A percentile compares a stretch with the other conserved stretches of the same genome.
These are phyloP conservation scores for Brachymystax lenok DNA, from an alignment of 2,797 vertebrate species.

Conservation along the genomic window DNA sequence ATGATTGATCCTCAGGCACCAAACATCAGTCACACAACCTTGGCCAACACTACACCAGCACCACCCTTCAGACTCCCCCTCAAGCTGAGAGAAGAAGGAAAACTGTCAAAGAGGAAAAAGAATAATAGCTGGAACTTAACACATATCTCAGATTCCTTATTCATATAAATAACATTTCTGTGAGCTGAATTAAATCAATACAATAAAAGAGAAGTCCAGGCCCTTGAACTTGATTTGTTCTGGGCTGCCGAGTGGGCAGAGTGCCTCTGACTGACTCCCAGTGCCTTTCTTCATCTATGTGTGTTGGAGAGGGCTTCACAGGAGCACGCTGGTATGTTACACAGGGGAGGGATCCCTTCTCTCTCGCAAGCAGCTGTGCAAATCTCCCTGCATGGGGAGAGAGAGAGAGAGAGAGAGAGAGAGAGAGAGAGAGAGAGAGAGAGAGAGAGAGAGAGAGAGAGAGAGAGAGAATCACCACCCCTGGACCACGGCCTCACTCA, in stretches of 20 bases:
- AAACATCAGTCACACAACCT: conserved; percentile 11
- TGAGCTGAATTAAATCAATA: conserved; percentile 60
- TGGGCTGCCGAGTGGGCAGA: conserved; percentile 47
- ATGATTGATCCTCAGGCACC: neutral
- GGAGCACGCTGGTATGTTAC: conserved; percentile 62
- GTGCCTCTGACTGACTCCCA: conserved; percentile 31
- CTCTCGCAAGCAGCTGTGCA: conserved; percentile 81
- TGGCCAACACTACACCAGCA: neutral
- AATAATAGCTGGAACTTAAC: conserved; percentile 23
- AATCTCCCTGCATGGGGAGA: conserved; percentile 70
- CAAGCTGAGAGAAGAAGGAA: conserved; percentile 20
- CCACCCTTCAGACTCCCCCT: conserved; percentile 3
- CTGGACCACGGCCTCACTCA: neutral
- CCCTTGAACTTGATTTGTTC: conserved; percentile 61
- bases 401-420: too few relatives aligned
- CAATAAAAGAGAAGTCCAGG: conserved; percentile 31
- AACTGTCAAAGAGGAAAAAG: conserved; percentile 8
- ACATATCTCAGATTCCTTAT: conserved; percentile 26
- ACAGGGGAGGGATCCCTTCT: conserved; percentile 70
- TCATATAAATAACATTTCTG: conserved; percentile 33
- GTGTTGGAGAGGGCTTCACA: conserved; percentile 66
- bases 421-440: too few relatives aligned
- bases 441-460: conserved; percentile 9
- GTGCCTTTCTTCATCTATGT: conserved; percentile 15
- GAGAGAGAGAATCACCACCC: conserved; percentile 21